phyloP scores from a whole-genome alignment of 1,140 invertebrate species.

The Solenopsis fugax region DNA sequence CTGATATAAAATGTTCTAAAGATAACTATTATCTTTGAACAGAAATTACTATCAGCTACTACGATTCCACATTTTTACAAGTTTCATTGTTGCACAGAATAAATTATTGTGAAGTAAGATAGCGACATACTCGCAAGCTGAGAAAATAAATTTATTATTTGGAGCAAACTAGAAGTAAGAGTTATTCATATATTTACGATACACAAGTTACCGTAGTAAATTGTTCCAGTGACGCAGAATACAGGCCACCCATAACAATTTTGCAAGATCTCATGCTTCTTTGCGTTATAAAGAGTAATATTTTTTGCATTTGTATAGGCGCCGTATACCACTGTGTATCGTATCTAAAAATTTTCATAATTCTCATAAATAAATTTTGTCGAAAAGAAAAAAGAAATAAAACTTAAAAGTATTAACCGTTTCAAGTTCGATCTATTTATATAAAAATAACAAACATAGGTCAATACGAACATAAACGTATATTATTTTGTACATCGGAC shows the following conservation, averaged over 20 bases:
- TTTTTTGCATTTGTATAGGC: slow-evolving; percentile 37
- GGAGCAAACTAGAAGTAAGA: not conserved
- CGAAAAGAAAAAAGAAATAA: no score
- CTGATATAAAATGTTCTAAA: not conserved
- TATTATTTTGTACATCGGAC: no score
- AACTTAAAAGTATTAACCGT: no score
- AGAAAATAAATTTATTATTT: slow-evolving; percentile 56
- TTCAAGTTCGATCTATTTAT: no score
- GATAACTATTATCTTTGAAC: not conserved
- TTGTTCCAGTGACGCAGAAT: slow-evolving; percentile 54
- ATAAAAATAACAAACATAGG: no score
- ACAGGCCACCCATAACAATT: slow-evolving; percentile 9
- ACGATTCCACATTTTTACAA: not conserved
- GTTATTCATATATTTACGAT: not conserved
- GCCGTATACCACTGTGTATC: slow-evolving; percentile 23
- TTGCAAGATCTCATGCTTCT: slow-evolving; percentile 39
- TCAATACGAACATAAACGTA: no score
- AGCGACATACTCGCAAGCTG: slow-evolving; percentile 44
- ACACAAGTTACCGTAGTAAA: slow-evolving; percentile 60
- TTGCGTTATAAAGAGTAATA: slow-evolving; percentile 37
- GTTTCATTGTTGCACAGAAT: slow-evolving; percentile 53
- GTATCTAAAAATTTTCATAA: slow-evolving; percentile 38
- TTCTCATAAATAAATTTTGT: not conserved
- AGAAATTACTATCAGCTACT: not conserved
- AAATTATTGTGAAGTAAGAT: slow-evolving; percentile 62